Base-by-base conservation (phyloP, 2,797 vertebrate genomes). In the Hyperoplus immaculatus region DNA sequence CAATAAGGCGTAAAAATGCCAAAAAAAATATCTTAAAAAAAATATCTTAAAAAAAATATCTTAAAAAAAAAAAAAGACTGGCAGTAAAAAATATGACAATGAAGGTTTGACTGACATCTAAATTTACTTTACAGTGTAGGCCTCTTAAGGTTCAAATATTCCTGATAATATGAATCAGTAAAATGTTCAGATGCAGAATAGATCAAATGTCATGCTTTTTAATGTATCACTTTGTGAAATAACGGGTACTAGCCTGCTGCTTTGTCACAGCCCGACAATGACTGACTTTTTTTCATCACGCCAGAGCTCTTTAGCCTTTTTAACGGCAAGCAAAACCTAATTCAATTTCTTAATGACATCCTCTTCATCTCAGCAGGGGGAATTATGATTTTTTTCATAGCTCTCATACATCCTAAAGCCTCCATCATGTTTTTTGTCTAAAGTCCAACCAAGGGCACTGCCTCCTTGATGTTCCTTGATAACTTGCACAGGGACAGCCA, bases 311-410 rank as follows among this genome's bases (percentile, higher is more conserved):
- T 67, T 62, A 29, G 46, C 65, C 64, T 75, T 75, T 60, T 81
- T 64, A 72, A 69, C 39, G 1, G 63, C 69, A 50, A 21, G 50
- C 72, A 77, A 58, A 77, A 77, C 80, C 69, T 39, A 83, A 86
- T 67, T 82, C 61, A 89, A 60, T 90, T 79, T 84, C 61, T 77
- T 75, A 75, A 80, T 89, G 86, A 87, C 75, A 73, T 83, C 82
- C 80, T 81, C 79, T 86, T 77, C 72, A 72, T 88, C 83, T 88
- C 88, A 86, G 81, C 84, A 43, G 86, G 88, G 76, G 76, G 83
- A 89, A 90, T 90, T 86, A 72, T 15, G 13, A 12, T 58, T 84
- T 88, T 72, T 87, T 82, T 83, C 82, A 86, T 62, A 57, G 74
- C 63, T 78, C 75, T 82, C 68, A 85, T 69, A 82, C 75, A 90